Conservation (phyloP, 2,113 vertebrate genomes). For the Echinops telfairi region DNA sequence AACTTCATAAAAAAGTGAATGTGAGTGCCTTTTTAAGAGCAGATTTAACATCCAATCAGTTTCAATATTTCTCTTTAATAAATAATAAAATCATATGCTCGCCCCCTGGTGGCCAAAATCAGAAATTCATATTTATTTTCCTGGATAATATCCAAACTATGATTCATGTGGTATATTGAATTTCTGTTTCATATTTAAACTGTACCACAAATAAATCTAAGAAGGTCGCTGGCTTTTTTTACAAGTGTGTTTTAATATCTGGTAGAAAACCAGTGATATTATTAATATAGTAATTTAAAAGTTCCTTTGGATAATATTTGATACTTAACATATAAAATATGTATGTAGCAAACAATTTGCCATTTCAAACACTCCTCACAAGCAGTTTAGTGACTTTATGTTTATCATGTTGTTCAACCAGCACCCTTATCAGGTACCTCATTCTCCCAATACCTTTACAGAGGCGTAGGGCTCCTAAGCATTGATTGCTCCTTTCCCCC, state of each 20-base stretch:
- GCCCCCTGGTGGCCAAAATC: constrained; percentile 74
- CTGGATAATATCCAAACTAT: constrained; percentile 59
- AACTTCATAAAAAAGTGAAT: constrained; percentile 13
- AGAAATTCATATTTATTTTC: constrained; percentile 66
- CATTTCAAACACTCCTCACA: no score
- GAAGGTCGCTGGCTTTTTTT: neutral
- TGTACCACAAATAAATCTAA: constrained; percentile 62
- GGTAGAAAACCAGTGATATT: constrained; percentile 52
- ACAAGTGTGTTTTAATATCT: neutral
- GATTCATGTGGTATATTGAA: constrained; percentile 8
- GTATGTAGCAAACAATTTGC: no score
- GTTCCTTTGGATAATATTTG: neutral
- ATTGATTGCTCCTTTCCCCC: no score
- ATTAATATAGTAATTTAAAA: constrained; percentile 51
- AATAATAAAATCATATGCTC: constrained; percentile 44
- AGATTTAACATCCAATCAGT: constrained; percentile 12
- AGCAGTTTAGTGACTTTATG: no score
- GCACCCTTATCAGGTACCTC: no score
- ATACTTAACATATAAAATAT: neutral
- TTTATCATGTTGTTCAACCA: no score
- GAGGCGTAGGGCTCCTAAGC: no score
- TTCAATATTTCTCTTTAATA: neutral
- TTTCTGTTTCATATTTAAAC: constrained; percentile 64
- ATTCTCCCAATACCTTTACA: no score
- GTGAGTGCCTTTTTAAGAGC: neutral